Base-by-base conservation (phyloP, 92 coral and sea anemone genomes). In the Diadumene lineata region DNA sequence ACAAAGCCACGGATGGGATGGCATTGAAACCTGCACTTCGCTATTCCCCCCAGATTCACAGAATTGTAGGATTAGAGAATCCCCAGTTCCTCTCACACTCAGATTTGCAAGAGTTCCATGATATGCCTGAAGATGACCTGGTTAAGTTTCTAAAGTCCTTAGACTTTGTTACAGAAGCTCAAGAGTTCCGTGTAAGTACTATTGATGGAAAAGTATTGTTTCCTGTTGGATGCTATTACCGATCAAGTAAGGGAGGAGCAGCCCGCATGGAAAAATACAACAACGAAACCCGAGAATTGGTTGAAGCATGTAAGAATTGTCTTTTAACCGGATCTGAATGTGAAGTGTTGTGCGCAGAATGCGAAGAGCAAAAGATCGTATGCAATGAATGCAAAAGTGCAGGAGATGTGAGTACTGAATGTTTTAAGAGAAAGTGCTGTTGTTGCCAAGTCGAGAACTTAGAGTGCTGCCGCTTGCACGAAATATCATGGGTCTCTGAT, bases 191-290 rank as follows among this genome's bases (percentile, higher is more conserved):
- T 61, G 55, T 77, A 1, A 75, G 83, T 1, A 78, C 79, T 33
- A 31, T 70, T 1, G 84, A 83, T 51, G 79, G 84, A 31, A 44
- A 55, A 16, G 79, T 83, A 60, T 83, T 79, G 8, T 83, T 83
- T 64, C 84, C 88, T 21, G 68, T 83, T 33, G 84, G 88, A 30
- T 81, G 81, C 62, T 83, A 46, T 71, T 78, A 24, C 29, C 60
- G 80, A 61, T 83, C 88, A 26, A 33, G 76, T 66, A 83, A 83
- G 48, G 88, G 84, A 26, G 80, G 88, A 4, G 55, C 84, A 38
- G 34, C 70, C 29, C 70, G 33, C 46, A 75, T 84, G 30, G 78
- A 84, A 57, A 18, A 32, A 17, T 71, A 78, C 57, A 79, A 84
- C 56, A 34, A 50, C 56, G 23, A 62, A 60, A 84, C 74, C 4